Conservation (phyloP, 1,140 invertebrate species). For the Lerema accius region DNA sequence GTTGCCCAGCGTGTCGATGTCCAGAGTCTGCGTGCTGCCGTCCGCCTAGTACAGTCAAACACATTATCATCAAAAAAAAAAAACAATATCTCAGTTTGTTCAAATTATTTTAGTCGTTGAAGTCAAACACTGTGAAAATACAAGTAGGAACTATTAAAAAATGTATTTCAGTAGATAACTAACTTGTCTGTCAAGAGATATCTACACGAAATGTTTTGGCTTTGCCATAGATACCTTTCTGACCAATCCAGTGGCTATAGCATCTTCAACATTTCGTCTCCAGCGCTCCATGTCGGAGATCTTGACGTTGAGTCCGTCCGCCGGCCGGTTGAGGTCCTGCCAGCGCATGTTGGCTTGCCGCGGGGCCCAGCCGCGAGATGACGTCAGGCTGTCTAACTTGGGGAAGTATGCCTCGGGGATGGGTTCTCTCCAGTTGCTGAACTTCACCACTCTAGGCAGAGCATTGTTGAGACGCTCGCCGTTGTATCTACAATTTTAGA, state of each 20-base stretch:
- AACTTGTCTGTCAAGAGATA: no score
- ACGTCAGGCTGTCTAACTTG: constrained; percentile 83
- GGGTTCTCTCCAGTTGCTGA: constrained; percentile 81
- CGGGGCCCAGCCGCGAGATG: constrained; percentile 82
- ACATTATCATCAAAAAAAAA: no score
- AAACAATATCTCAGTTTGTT: no score
- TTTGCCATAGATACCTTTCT: constrained; percentile 55
- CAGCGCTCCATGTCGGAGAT: constrained; percentile 84
- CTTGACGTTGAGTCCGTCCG: constrained; percentile 82
- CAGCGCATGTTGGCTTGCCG: constrained; percentile 79
- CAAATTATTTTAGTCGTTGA: no score
- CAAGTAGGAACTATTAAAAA: no score
- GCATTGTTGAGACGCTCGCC: constrained; percentile 84
- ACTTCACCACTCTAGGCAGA: constrained; percentile 78
- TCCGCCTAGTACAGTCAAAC: constrained; percentile 55
- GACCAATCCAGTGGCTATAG: constrained; percentile 83
- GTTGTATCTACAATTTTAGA: constrained; percentile 81
- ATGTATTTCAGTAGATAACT: background rate
- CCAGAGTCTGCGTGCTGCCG: constrained; percentile 67
- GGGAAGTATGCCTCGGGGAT: constrained; percentile 84
- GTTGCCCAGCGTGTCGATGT: constrained; percentile 86
- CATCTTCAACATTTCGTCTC: constrained; percentile 84
- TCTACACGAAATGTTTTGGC: no score
- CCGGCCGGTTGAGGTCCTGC: constrained; percentile 80
- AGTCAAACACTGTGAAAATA: no score